Evolutionary conservation across 1,140 invertebrate genomes (phyloP).

Genomic region (Aleiodes sp.): DNA sequence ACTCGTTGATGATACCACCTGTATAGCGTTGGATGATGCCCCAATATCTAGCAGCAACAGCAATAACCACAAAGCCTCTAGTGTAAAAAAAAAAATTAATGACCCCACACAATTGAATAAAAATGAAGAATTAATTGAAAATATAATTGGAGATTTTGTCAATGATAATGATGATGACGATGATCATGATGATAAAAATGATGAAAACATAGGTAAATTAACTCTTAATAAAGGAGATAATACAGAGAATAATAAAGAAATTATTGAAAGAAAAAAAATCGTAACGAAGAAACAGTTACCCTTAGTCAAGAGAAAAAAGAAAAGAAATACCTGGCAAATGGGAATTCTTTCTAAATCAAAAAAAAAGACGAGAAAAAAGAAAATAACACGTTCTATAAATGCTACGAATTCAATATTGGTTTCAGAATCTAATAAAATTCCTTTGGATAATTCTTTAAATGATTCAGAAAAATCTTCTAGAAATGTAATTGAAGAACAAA

Average conservation of each 20-base stretch:
- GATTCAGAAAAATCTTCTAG: too few species aligned
- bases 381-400: not conserved
- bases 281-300: not conserved
- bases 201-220: slow-evolving; percentile 28
- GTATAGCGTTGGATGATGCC: slow-evolving; percentile 43
- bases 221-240: slow-evolving; percentile 14
- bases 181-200: slow-evolving; percentile 32
- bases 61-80: too few species aligned
- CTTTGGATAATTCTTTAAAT: too few species aligned
- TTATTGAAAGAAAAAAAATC: not conserved
- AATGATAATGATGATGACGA: slow-evolving; percentile 25
- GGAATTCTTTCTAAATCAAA: slow-evolving; percentile 50
- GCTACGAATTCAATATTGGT: not conserved
- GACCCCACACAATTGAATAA: slow-evolving; percentile 6
- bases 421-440: too few species aligned
- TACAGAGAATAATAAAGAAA: not conserved
- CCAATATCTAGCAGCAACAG: slow-evolving; percentile 42
- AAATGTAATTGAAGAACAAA: too few species aligned
- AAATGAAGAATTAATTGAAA: slow-evolving; percentile 49
- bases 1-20: slow-evolving; percentile 41
- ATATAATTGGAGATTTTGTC: slow-evolving; percentile 44
- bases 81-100: slow-evolving; percentile 19
- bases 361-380: slow-evolving; percentile 50
- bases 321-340: slow-evolving; percentile 53
- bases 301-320: slow-evolving; percentile 51